These are phyloP conservation scores for Argyra leucocephala DNA, from an alignment of 2,888 invertebrate genomes.

Conservation along the genomic window DNA sequence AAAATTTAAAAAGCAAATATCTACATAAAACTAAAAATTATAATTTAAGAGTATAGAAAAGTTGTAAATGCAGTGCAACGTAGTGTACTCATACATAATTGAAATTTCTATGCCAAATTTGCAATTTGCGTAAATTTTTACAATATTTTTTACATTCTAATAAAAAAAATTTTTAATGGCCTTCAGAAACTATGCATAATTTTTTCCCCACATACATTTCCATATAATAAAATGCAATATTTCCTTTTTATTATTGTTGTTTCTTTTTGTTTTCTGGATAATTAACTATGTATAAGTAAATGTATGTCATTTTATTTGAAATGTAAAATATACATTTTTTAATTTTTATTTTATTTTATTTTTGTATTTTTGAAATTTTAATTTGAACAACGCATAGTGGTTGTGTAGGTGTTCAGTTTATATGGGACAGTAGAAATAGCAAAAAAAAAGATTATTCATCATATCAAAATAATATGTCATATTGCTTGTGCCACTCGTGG, in stretches of 20 bases:
- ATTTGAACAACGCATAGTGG: no score
- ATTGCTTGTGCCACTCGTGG: not conserved
- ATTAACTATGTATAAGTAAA: not conserved
- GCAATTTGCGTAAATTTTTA: not conserved
- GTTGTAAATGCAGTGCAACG: not conserved
- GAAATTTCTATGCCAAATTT: not conserved
- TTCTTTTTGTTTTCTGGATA: no score
- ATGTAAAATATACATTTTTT: not conserved
- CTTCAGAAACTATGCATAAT: not conserved
- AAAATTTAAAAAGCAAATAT: no score
- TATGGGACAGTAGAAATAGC: not conserved
- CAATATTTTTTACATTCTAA: no score
- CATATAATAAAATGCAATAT: no score
- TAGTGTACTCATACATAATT: no score
- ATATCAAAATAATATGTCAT: not conserved
- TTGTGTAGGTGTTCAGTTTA: not conserved
- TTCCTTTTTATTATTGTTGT: no score
- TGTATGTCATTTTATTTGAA: not conserved
- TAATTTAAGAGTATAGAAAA: not conserved
- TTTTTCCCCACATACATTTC: no score
- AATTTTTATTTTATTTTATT: no score
- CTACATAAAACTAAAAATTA: no score
- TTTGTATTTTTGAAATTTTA: no score
- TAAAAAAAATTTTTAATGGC: no score
- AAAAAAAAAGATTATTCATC: not conserved